Conservation (phyloP, 2,888 invertebrate genomes). For the Empis livida region DNA sequence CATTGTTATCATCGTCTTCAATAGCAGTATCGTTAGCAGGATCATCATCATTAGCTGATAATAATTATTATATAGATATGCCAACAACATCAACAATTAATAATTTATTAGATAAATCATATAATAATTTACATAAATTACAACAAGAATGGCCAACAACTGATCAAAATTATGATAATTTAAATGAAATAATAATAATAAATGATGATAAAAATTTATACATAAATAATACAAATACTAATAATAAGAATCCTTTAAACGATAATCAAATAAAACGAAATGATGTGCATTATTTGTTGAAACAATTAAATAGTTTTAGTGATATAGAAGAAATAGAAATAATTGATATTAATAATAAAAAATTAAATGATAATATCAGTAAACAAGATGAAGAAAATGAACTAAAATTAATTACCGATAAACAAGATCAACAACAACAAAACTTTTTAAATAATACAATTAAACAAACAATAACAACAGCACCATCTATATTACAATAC, state of each 20-base stretch:
- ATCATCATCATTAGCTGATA: slow-evolving; percentile 9
- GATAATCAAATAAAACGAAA: slow-evolving; percentile 37
- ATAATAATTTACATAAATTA: slow-evolving; percentile 3
- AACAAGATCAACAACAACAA: slow-evolving; percentile 11
- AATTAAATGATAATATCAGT: slow-evolving; percentile 11
- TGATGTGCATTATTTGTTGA: slow-evolving; percentile 39
- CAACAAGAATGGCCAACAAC: not conserved
- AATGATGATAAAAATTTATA: not conserved
- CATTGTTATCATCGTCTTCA: slow-evolving; percentile 18
- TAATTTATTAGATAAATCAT: not conserved
- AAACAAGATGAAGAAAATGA: slow-evolving; percentile 18
- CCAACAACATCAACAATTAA: slow-evolving; percentile 11
- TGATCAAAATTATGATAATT: not conserved
- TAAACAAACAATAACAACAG: not conserved
- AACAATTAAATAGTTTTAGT: slow-evolving; percentile 39
- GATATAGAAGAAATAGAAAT: slow-evolving; percentile 38
- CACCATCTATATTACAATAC: not conserved
- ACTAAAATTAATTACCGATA: slow-evolving; percentile 23
- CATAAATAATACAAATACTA: not conserved
- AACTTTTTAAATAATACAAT: slow-evolving; percentile 5
- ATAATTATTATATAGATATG: slow-evolving; percentile 17
- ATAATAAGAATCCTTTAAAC: slow-evolving; percentile 18
- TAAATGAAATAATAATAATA: not conserved
- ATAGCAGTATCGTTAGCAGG: not conserved
- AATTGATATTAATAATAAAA: slow-evolving; percentile 30